These are phyloP conservation scores for Tetrax tetrax DNA, from an alignment of 2,113 vertebrate genomes.

Conservation along the genomic window DNA sequence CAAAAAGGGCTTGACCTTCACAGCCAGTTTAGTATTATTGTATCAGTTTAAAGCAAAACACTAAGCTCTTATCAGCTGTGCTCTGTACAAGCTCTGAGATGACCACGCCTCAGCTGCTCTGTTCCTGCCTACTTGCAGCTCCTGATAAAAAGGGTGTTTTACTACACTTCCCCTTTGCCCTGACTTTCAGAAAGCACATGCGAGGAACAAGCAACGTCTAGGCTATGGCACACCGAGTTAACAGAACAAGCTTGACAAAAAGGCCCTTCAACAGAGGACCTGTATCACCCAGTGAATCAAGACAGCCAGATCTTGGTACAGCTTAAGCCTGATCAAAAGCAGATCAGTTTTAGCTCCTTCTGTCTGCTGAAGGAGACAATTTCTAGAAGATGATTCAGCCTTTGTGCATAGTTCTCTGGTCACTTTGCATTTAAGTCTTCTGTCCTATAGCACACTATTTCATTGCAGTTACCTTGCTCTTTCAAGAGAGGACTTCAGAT, in stretches of 20 bases:
- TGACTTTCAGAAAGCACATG: neutral
- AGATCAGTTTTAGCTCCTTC: neutral
- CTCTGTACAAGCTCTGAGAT: neutral
- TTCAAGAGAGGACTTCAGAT: neutral
- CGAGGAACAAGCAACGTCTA: neutral
- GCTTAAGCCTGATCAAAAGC: neutral
- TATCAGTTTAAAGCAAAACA: neutral
- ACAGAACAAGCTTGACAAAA: neutral
- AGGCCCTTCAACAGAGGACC: neutral
- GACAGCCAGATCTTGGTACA: neutral
- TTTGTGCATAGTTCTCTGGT: neutral
- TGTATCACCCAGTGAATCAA: neutral
- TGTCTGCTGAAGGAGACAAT: neutral
- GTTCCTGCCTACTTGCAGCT: neutral
- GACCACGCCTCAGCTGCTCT: neutral
- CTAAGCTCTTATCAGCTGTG: slow-evolving; percentile 35
- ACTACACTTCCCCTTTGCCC: neutral
- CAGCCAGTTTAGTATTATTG: neutral
- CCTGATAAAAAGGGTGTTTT: slow-evolving; percentile 46
- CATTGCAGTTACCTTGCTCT: neutral
- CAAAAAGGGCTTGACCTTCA: neutral
- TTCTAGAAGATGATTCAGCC: neutral
- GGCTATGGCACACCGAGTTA: neutral
- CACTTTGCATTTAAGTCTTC: neutral
- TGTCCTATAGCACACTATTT: neutral